phyloP scores from a whole-genome alignment of 2,888 invertebrate species.

The Incurvaria masculella region DNA sequence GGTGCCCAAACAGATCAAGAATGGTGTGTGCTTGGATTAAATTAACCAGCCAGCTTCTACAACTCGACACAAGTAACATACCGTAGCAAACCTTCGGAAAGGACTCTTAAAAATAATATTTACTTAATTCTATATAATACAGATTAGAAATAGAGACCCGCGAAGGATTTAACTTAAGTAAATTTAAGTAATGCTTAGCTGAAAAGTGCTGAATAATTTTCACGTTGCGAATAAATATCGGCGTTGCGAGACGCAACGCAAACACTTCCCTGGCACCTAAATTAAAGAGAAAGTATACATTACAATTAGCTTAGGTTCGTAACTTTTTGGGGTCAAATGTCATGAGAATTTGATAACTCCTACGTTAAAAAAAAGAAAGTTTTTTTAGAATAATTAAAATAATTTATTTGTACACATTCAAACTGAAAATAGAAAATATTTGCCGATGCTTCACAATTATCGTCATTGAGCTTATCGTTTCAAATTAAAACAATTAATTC shows the following conservation, averaged over 20 bases:
- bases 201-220: too few species aligned
- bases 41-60: neutral
- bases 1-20: neutral
- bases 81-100: neutral
- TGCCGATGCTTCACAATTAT: neutral
- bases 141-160: neutral
- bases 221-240: too few species aligned
- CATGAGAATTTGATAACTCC: neutral
- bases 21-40: neutral
- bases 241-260: too few species aligned
- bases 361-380: conserved; percentile 29
- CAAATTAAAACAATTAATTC: too few species aligned
- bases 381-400: conserved; percentile 21
- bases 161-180: neutral
- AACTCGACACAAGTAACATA: too few species aligned
- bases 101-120: neutral
- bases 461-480: too few species aligned
- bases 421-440: neutral
- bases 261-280: too few species aligned
- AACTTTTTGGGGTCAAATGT: neutral
- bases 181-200: neutral
- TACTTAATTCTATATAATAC: neutral
- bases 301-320: neutral
- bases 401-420: conserved; percentile 2
- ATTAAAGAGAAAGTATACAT: neutral